Evolutionary conservation across 2,888 invertebrate species (phyloP).

Genomic region (Shargacucullia verbasci): DNA sequence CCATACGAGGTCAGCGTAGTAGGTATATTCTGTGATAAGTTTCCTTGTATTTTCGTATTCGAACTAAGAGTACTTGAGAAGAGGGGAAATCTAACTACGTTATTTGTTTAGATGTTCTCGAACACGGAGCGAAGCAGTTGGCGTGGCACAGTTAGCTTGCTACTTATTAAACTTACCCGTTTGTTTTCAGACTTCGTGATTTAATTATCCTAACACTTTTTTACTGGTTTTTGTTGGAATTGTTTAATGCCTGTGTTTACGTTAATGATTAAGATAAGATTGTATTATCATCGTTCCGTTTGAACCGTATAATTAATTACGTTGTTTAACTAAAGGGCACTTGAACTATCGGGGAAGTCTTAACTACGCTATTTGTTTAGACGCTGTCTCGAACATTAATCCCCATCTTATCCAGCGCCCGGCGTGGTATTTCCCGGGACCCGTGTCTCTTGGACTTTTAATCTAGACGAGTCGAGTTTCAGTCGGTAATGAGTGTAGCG

Average conservation of each 20-base stretch:
- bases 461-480: slow-evolving; percentile 85
- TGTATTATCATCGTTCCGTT: slow-evolving; percentile 25
- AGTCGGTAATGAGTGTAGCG: slow-evolving; percentile 87
- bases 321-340: slow-evolving; percentile 60
- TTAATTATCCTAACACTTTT: slow-evolving; percentile 55
- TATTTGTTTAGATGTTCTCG: slow-evolving; percentile 67
- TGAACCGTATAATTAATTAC: slow-evolving; percentile 54
- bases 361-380: slow-evolving; percentile 67
- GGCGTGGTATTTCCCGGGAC: slow-evolving; percentile 65
- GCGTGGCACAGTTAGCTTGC: slow-evolving; percentile 61
- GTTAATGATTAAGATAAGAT: slow-evolving; percentile 34
- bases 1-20: slow-evolving; percentile 21
- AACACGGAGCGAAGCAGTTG: slow-evolving; percentile 58
- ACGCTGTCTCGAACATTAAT: slow-evolving; percentile 66
- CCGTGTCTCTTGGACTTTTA: slow-evolving; percentile 82
- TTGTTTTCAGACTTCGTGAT: slow-evolving; percentile 60
- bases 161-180: slow-evolving; percentile 62
- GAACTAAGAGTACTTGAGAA: slow-evolving; percentile 59
- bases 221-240: slow-evolving; percentile 31
- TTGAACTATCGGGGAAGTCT: slow-evolving; percentile 65
- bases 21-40: slow-evolving; percentile 38
- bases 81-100: slow-evolving; percentile 63
- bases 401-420: slow-evolving; percentile 64
- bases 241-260: slow-evolving; percentile 17
- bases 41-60: slow-evolving; percentile 53